Base-by-base conservation (phyloP, 1,140 invertebrate species). In the Teleopsis dalmanni region DNA sequence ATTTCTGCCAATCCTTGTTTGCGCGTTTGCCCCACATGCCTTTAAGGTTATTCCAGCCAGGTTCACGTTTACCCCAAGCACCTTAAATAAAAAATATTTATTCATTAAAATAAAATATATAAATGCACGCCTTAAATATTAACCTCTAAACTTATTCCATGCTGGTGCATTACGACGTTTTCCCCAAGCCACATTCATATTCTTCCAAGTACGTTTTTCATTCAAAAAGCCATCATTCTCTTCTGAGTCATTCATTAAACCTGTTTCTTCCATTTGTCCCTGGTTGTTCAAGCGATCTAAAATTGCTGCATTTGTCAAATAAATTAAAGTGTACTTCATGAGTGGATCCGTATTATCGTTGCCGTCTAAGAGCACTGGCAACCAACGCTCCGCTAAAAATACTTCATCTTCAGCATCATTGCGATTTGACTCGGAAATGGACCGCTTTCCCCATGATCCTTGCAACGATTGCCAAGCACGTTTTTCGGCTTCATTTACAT, bases 1-100 rank as follows among this genome's bases (percentile, higher is more conserved):
- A 44, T 53, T 65, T 69, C 14, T 57, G 58, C 65, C 65, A 65
- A 23, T 64, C 58, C 53, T 67, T 61, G 21, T 41, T 16, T 6
- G 50, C 21, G 35, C 78, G 72, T 64, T 85, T 85, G 58, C 82
- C 83, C 82, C 82, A 84, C 63, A 84, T 77, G 29, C 81, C 82
- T 65, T 82, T 80, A 51, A 84, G 72, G 62, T 84, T 84, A 63
- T 81, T 82, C 82, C 82, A 84, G 58, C 78, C 80, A 4, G 82
- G 81, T 56, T 83, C 81, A 31, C 81, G 72, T 66, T 84, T 84
- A 57, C 79, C 82, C 79, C 81, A 82, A 56, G 76, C 70, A 38
- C 77, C 77, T 69, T 43, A 26, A 41, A 46, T 36, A 52, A 48
- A 36, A 51, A 14, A 34, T 26, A 31, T 31, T 29, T 44, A 37